A percentile compares a stretch with the other conserved stretches of the same genome.
These are phyloP conservation scores for Indri indri DNA, from an alignment of 2,113 vertebrate genomes.

Conservation along the genomic window DNA sequence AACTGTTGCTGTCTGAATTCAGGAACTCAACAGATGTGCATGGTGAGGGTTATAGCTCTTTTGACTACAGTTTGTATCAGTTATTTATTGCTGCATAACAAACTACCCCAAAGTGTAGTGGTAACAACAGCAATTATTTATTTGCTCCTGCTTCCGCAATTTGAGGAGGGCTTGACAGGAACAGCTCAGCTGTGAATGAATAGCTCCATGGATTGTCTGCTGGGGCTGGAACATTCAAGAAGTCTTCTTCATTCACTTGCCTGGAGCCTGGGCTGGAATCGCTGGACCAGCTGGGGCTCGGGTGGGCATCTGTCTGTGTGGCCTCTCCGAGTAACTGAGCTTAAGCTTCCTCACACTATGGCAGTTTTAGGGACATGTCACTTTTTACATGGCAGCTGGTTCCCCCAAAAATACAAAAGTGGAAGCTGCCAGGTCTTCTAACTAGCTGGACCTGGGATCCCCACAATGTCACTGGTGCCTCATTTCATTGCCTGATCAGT, in stretches of 20 bases:
- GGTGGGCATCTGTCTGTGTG: neutral
- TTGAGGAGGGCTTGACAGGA: neutral
- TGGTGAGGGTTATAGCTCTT: neutral
- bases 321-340: neutral
- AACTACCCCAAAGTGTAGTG: neutral
- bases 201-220: neutral
- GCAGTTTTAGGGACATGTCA: neutral
- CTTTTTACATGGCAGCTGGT: neutral
- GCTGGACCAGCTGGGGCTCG: neutral
- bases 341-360: neutral
- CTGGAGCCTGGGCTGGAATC: neutral
- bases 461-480: neutral
- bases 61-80: neutral
- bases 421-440: neutral
- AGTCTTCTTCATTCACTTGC: neutral
- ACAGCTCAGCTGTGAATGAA: neutral
- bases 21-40: neutral
- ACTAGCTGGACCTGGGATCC: neutral
- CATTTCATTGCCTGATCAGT: neutral
- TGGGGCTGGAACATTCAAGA: neutral
- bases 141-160: neutral
- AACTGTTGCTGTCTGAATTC: neutral
- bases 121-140: neutral
- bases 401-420: neutral
- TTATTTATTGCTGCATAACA: neutral